Evolutionary conservation across 2,113 vertebrate species (phyloP), one percentile per base, ranked within the genome.

Genomic region (Pogona vitticeps): DNA sequence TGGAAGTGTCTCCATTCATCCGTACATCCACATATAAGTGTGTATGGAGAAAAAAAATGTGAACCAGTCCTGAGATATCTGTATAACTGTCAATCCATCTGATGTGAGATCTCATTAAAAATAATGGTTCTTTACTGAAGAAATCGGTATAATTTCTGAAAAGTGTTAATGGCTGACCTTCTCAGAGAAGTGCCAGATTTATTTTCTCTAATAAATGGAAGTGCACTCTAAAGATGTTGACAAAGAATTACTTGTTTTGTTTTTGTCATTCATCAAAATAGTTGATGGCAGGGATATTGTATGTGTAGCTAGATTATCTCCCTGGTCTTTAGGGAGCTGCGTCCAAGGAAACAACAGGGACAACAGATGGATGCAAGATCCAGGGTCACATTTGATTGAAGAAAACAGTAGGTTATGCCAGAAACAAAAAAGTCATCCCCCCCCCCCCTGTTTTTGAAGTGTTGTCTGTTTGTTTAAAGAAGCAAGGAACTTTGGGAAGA

Each of bases 81-180:
- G 7, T 42, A 14, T 61, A 38, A 2, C 8, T 83, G 6, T 4
- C 31, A 21, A 23, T 31, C 33, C 38, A 17, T 36, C 33, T 73
- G 20, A 21, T 23, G 82, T 12, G 2, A 38, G 8, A 2, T 63
- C 77, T 86, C 28, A 17, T 70, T 9, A 46, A 63, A 86, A 28
- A 23, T 1, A 1, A 2, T 2, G 20, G 26, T 56, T 52, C 38
- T 36, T 7, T 1, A 7, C 46, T 28, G 17, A 59, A 71, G 17
- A 71, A 72, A 86, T 80, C 42, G n/a, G 56, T 86, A 17, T 26
- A 23, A 72, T 86, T 86, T 80, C 38, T 80, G 33, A 23, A 58
- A 38, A 76, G 21, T 52, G 77, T 65, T 86, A 36, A 21, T 65
- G n/a, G 82, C 20, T 83, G 68, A 58, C 13, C 46, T 79, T 79